Conservation (phyloP, 1,140 invertebrate genomes). For the Mamestra configurata region DNA sequence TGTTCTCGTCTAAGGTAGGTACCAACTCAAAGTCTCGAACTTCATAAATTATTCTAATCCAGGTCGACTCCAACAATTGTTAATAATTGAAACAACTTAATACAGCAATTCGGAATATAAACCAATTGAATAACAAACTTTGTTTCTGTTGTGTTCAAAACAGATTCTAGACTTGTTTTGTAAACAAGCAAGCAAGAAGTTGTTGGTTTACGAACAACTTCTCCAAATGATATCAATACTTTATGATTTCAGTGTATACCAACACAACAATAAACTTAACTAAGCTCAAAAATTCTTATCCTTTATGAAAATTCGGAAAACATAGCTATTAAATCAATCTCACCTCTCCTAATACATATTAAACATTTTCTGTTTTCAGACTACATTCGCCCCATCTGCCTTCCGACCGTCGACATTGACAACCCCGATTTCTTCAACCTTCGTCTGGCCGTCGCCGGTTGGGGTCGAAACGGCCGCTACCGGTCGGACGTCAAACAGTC, state of each 20-base stretch:
- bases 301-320: neutral
- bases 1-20: too few relatives aligned
- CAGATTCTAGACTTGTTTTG: conserved; percentile 8
- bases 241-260: neutral
- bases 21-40: neutral
- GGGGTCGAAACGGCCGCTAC: conserved; percentile 74
- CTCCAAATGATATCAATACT: neutral
- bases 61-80: conserved; percentile 4
- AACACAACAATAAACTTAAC: neutral
- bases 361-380: conserved; percentile 58
- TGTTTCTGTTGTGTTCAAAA: conserved; percentile 16
- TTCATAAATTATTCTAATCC: conserved; percentile 21
- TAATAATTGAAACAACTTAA: conserved; percentile 23
- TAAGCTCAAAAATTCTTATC: too few relatives aligned
- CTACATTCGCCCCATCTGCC: conserved; percentile 79
- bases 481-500: conserved; percentile 75
- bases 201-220: conserved; percentile 12
- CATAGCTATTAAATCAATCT: neutral
- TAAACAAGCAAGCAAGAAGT: conserved; percentile 24
- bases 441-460: conserved; percentile 75
- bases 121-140: conserved; percentile 9
- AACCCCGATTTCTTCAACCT: conserved; percentile 70
- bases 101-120: conserved; percentile 26
- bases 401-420: conserved; percentile 75
- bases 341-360: too few relatives aligned